These are phyloP conservation scores for Meles meles DNA, from an alignment of 2,113 vertebrate species.

Conservation along the genomic window DNA sequence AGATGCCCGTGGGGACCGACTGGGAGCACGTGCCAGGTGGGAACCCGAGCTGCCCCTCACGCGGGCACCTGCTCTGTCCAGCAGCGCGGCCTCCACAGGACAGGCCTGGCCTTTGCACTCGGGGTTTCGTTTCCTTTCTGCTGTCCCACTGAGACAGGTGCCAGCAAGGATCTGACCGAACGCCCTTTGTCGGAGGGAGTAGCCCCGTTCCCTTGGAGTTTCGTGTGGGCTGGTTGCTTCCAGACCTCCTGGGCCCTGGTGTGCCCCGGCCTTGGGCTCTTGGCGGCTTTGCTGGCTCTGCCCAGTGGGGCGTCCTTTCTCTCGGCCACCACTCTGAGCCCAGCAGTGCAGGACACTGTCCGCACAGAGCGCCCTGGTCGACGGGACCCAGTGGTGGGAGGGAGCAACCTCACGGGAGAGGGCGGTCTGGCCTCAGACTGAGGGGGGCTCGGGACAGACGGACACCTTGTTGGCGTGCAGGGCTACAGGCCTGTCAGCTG, in stretches of 20 bases:
- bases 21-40: constrained; percentile 98
- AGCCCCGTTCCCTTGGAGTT: accelerated
- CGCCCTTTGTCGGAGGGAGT: accelerated
- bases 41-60: not conserved
- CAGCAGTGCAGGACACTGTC: not conserved
- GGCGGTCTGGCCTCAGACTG: accelerated
- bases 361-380: not conserved
- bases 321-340: accelerated
- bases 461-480: constrained; percentile 71
- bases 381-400: accelerated
- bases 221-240: accelerated
- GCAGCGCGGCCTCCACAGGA: no score
- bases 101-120: no score
- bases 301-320: accelerated
- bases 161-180: accelerated
- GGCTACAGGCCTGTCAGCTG: constrained; percentile 91
- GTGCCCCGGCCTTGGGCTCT: not conserved
- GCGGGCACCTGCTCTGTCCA: not conserved
- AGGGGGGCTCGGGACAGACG: not conserved
- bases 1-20: constrained; percentile 96
- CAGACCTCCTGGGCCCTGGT: not conserved
- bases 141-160: not conserved
- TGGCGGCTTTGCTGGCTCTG: accelerated
- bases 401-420: not conserved
- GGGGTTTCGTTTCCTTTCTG: no score